Percentiles rank a stretch among this genome's conserved stretches.
Conservation (phyloP, 2,888 invertebrate genomes). For the Thera britannica region DNA sequence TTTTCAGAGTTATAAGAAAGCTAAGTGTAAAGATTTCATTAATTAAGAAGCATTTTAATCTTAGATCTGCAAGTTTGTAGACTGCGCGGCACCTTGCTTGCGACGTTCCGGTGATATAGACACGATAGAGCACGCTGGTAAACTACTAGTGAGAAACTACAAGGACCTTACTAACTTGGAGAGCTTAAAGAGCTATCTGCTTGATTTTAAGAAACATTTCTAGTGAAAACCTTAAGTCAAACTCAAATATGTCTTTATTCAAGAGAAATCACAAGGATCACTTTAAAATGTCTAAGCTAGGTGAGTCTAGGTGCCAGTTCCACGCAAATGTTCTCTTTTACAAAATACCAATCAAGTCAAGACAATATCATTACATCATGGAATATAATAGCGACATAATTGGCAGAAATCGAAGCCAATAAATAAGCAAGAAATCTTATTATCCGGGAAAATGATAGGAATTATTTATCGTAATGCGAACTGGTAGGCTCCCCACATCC, state of each 20-base stretch:
- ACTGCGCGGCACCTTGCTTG: slow-evolving; percentile 30
- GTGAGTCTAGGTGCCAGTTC: no score
- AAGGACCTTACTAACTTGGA: slow-evolving; percentile 1
- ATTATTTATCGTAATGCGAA: slow-evolving; percentile 60
- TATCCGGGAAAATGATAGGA: slow-evolving; percentile 56
- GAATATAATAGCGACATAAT: slow-evolving; percentile 18
- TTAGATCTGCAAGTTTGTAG: slow-evolving; percentile 32
- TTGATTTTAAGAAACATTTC: background rate
- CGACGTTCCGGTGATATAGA: slow-evolving; percentile 20
- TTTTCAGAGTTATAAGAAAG: slow-evolving; percentile 5
- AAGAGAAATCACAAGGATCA: no score
- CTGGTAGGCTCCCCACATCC: slow-evolving; percentile 50
- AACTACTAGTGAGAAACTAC: slow-evolving; percentile 11
- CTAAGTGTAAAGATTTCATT: slow-evolving; percentile 29
- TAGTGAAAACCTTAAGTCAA: background rate
- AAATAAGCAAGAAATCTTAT: slow-evolving; percentile 54
- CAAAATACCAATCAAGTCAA: background rate
- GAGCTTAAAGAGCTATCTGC: background rate
- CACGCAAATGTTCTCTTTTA: no score
- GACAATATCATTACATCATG: background rate
- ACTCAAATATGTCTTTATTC: no score
- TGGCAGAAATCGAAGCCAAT: slow-evolving; percentile 41
- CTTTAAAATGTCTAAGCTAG: no score
- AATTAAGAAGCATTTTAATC: slow-evolving; percentile 31
- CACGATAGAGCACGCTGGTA: slow-evolving; percentile 22